Conservation (phyloP, 2,888 invertebrate genomes). For the Tricholauxania praeusta region DNA sequence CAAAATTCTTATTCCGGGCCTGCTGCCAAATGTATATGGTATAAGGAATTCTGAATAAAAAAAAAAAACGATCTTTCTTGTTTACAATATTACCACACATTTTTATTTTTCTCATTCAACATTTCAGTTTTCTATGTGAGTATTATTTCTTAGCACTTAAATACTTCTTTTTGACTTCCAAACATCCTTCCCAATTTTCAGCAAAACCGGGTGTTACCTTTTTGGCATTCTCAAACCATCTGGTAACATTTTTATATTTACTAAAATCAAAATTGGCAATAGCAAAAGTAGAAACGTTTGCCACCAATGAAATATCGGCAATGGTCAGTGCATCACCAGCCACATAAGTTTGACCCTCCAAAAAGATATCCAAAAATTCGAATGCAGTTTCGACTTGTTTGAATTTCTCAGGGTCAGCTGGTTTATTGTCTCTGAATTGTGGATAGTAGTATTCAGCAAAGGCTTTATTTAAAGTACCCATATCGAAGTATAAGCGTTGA, state of each 20-base stretch:
- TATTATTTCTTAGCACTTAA: neutral
- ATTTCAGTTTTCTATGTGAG: too few species aligned
- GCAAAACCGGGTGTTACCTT: constrained; percentile 71
- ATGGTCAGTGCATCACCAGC: constrained; percentile 80
- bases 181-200: constrained; percentile 49
- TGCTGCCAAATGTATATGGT: too few species aligned
- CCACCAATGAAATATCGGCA: constrained; percentile 80
- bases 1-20: too few species aligned
- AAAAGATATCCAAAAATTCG: constrained; percentile 75
- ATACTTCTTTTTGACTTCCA: constrained; percentile 41
- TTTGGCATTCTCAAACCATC: constrained; percentile 77
- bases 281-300: constrained; percentile 77
- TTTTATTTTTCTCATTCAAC: too few species aligned
- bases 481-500: constrained; percentile 82
- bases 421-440: constrained; percentile 71
- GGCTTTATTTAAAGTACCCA: constrained; percentile 77
- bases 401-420: constrained; percentile 74
- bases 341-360: constrained; percentile 75
- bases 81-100: too few species aligned
- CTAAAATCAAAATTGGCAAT: constrained; percentile 76
- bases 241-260: constrained; percentile 75
- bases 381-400: constrained; percentile 77
- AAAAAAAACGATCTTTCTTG: too few species aligned
- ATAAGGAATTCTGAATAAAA: too few species aligned
- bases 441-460: constrained; percentile 78